Conservation (phyloP, 2,797 vertebrate species). For the Aselliscus stoliczkanus region DNA sequence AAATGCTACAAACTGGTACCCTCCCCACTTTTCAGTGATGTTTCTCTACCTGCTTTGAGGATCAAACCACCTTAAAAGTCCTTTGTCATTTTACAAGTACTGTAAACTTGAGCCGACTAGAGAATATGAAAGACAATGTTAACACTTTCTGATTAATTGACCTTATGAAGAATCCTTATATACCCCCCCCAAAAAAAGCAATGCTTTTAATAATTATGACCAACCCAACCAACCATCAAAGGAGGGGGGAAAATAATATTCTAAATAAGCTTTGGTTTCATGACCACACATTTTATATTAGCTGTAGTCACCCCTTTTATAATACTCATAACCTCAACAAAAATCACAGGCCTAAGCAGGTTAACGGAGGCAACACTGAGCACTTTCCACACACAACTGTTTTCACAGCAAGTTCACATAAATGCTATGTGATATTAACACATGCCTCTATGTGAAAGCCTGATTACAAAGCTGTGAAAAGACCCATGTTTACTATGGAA, state of each 20-base stretch:
- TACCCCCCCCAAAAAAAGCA: neutral
- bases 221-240: neutral
- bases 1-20: constrained; percentile 24
- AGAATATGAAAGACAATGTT: neutral
- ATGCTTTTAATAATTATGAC: neutral
- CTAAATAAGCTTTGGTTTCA: constrained; percentile 38
- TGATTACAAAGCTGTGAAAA: constrained; percentile 67
- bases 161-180: neutral
- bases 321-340: constrained; percentile 47
- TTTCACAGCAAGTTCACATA: constrained; percentile 63
- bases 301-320: neutral
- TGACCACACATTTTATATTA: constrained; percentile 26
- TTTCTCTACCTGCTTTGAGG: neutral
- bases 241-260: neutral
- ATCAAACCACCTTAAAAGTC: constrained; percentile 18
- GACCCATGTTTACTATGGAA: constrained; percentile 40
- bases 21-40: neutral
- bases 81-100: neutral
- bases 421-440: constrained; percentile 57
- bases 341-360: constrained; percentile 36
- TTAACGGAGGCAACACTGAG: constrained; percentile 52
- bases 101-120: neutral
- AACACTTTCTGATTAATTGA: neutral
- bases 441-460: constrained; percentile 50
- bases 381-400: constrained; percentile 52